These are phyloP conservation scores for Spilosoma lubricipeda DNA, from an alignment of 2,888 invertebrate species.

Conservation along the genomic window DNA sequence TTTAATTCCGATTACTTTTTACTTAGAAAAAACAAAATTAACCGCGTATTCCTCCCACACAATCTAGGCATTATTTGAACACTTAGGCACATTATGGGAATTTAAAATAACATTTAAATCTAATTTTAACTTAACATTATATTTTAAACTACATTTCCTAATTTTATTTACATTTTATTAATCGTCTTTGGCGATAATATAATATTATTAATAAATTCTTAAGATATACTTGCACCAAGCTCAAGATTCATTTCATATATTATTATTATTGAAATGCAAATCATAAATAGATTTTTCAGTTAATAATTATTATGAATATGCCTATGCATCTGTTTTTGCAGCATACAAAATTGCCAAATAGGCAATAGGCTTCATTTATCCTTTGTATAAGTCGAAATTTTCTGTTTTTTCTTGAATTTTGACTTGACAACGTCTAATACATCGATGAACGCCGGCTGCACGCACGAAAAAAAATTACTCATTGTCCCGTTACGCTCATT, in stretches of 20 bases:
- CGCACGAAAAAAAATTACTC: no score
- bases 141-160: constrained; percentile 15
- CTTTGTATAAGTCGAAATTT: not conserved
- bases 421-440: no score
- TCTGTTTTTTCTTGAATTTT: no score
- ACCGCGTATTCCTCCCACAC: constrained; percentile 15
- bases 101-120: constrained; percentile 46
- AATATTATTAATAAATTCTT: constrained; percentile 11
- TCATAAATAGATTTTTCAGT: not conserved
- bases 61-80: constrained; percentile 38
- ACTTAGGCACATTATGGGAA: constrained; percentile 59
- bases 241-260: constrained; percentile 8
- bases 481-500: no score
- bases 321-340: not conserved
- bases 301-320: not conserved
- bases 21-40: not conserved
- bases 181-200: constrained; percentile 32
- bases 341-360: not conserved
- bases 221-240: constrained; percentile 22
- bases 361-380: not conserved
- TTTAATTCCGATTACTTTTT: not conserved
- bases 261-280: not conserved
- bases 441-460: no score
- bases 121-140: constrained; percentile 31
- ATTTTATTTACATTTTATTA: constrained; percentile 16